phyloP scores from a whole-genome alignment of 2,113 vertebrate genomes.

The Melanotaenia duboulayi region DNA sequence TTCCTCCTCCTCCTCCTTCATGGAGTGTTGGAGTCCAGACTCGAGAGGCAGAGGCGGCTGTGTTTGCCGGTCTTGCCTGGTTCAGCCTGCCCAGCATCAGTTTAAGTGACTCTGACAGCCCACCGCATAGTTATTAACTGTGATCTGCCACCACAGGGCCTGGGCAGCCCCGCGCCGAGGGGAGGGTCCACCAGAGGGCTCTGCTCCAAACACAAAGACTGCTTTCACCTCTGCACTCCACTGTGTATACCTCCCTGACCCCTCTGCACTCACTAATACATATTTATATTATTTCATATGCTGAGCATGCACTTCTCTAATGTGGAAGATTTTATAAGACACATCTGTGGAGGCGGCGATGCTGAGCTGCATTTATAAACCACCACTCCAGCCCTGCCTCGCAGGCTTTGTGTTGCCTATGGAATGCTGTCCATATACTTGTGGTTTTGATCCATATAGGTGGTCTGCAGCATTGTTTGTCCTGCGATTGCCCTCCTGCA shows the following conservation, averaged over 20 bases:
- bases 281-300: conserved; percentile 71
- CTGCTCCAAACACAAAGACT: conserved; percentile 80
- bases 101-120: conserved; percentile 86
- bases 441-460: conserved; percentile 75
- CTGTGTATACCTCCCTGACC: conserved; percentile 4
- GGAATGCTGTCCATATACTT: conserved; percentile 37
- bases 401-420: conserved; percentile 20
- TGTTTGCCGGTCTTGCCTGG: conserved; percentile 57
- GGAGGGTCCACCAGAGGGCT: conserved; percentile 74
- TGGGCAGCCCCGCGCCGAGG: conserved; percentile 62
- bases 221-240: conserved; percentile 77
- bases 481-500: conserved; percentile 34
- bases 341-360: conserved; percentile 4
- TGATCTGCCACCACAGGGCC: conserved; percentile 82
- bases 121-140: conserved; percentile 85
- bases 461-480: conserved; percentile 69
- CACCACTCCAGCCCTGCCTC: conserved; percentile 8
- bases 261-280: conserved; percentile 58
- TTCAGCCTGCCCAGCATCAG: conserved; percentile 83
- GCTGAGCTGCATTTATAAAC: conserved; percentile 11
- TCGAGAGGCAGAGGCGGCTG: conserved; percentile 65
- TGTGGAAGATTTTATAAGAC: conserved; percentile 1
- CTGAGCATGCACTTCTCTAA: conserved; percentile 41
- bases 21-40: conserved; percentile 44
- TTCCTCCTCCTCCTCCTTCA: conserved; percentile 20